phyloP scores from a whole-genome alignment of 2,113 vertebrate genomes.

The Eleginops maclovinus region DNA sequence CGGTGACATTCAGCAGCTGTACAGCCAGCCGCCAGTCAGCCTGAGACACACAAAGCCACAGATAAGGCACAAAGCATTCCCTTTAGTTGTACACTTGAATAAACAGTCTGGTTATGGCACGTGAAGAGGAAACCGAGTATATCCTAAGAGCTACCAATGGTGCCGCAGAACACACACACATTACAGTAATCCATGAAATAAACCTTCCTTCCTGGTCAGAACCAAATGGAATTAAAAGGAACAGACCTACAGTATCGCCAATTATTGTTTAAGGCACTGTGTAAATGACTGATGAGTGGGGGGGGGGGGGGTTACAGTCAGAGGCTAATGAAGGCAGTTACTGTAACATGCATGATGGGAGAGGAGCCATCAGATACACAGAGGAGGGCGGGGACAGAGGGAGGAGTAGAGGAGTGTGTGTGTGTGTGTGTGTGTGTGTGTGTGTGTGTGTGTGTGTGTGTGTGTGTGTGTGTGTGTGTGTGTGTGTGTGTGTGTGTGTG shows the following conservation, averaged over 20 bases:
- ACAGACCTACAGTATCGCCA: neutral
- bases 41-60: neutral
- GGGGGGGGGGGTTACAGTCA: neutral
- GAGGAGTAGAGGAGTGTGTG: too few relatives aligned
- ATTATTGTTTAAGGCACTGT: constrained; percentile 1
- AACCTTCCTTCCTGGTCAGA: neutral
- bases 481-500: too few relatives aligned
- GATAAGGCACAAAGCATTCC: neutral
- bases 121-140: neutral
- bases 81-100: neutral
- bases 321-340: constrained; percentile 20
- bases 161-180: neutral
- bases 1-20: constrained; percentile 7
- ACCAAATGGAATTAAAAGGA: neutral
- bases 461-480: too few relatives aligned
- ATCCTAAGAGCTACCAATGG: neutral
- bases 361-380: neutral
- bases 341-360: neutral
- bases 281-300: constrained; percentile 25
- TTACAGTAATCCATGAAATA: neutral
- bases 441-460: neutral
- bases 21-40: neutral
- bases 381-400: too few relatives aligned
- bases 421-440: neutral
- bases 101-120: neutral